Evolutionary conservation across 2,113 vertebrate species (phyloP).

Genomic region (Anguilla rostrata): DNA sequence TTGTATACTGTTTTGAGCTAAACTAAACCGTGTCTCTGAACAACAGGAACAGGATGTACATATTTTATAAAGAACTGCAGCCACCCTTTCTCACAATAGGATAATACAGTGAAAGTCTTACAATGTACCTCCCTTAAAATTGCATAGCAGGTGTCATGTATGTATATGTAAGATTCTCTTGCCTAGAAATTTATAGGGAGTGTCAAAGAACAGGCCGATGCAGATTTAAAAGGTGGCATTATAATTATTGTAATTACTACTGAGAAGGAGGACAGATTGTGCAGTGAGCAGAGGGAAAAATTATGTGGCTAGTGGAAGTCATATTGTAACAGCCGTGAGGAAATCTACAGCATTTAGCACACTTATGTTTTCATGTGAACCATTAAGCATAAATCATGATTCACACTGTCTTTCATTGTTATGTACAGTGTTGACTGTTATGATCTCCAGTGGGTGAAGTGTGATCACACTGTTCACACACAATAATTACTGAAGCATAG

Average conservation of each 20-base stretch:
- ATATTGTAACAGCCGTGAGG: neutral
- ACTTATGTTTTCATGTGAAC: neutral
- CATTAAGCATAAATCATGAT: slow-evolving; percentile 3
- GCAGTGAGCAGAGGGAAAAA: slow-evolving; percentile 18
- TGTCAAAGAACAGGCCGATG: slow-evolving; percentile 33
- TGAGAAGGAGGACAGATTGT: slow-evolving; percentile 43
- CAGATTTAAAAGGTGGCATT: slow-evolving; percentile 46
- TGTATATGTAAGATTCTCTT: slow-evolving; percentile 15
- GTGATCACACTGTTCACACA: neutral
- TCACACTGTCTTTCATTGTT: neutral
- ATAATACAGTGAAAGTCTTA: neutral
- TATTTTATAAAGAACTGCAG: neutral
- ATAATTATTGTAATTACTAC: slow-evolving; percentile 59
- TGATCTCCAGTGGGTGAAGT: neutral
- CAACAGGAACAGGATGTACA: neutral
- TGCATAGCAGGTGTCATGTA: neutral
- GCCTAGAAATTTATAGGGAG: slow-evolving; percentile 42
- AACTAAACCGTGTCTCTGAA: neutral
- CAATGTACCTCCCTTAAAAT: neutral
- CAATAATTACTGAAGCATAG: neutral
- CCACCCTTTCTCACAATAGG: neutral
- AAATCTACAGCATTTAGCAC: neutral
- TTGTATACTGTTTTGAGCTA: neutral
- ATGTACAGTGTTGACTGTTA: neutral
- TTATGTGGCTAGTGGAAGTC: slow-evolving; percentile 8